A percentile compares a stretch with the other conserved stretches of the same genome.
phyloP scores from a whole-genome alignment of 2,888 invertebrate species.

The Nasonovia ribisnigri region DNA sequence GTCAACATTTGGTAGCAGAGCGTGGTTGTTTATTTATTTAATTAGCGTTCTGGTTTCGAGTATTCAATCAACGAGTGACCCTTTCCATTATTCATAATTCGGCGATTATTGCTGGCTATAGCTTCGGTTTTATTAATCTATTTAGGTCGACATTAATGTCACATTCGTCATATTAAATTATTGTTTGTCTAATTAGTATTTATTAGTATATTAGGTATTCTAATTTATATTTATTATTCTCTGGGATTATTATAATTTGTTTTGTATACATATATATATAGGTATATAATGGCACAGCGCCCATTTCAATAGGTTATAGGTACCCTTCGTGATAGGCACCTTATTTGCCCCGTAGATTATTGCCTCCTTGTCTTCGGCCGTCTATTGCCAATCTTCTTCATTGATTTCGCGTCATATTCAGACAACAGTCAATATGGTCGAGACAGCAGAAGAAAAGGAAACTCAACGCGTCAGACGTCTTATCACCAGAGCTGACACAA shows the following conservation, averaged over 20 bases:
- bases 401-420: no score
- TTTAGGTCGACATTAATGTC: background rate
- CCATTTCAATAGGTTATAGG: no score
- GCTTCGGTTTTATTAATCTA: background rate
- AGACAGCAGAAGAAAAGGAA: background rate
- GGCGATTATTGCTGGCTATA: background rate
- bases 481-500: background rate
- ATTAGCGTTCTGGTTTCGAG: background rate
- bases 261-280: no score
- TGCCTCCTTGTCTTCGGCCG: background rate
- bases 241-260: no score
- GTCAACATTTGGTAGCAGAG: no score
- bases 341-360: background rate
- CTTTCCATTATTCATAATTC: background rate
- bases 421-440: background rate
- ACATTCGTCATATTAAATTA: background rate
- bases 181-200: background rate
- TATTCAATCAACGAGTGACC: constrained; percentile 9
- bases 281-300: no score
- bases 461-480: background rate
- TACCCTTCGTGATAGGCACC: background rate
- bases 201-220: no score
- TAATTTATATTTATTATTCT: no score
- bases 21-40: no score
- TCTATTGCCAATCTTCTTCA: no score